These are phyloP conservation scores for Morinoia aosen DNA, from an alignment of 2,888 invertebrate genomes.

Conservation along the genomic window DNA sequence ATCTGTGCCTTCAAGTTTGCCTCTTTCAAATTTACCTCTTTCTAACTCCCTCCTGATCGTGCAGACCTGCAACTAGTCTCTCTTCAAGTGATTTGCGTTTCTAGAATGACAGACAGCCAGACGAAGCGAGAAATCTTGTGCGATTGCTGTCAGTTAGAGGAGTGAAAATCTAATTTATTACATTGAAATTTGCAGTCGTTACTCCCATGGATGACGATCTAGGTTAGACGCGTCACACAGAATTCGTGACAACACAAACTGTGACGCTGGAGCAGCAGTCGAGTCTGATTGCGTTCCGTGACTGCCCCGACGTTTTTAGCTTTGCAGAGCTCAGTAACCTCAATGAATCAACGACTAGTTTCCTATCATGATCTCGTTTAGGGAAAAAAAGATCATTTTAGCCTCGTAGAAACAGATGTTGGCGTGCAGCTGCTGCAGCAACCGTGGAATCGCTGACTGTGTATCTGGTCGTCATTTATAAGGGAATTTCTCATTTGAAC, in stretches of 20 bases:
- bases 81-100: neutral
- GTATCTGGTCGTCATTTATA: neutral
- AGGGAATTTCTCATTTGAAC: neutral
- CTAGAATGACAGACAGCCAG: neutral
- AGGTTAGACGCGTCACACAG: neutral
- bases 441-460: neutral
- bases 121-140: neutral
- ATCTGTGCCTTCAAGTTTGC: neutral
- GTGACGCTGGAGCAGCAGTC: neutral
- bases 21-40: too few relatives aligned
- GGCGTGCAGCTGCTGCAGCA: neutral
- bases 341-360: neutral
- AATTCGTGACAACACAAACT: neutral
- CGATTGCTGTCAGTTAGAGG: neutral
- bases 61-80: neutral
- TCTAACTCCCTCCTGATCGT: neutral
- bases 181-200: neutral
- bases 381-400: neutral
- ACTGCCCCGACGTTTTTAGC: neutral
- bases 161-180: constrained; percentile 3
- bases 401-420: neutral
- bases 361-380: neutral
- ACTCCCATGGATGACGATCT: neutral
- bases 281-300: neutral
- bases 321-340: neutral